Base-by-base conservation (phyloP, 1,140 invertebrate species). In the Drosophila nigromelanica region DNA sequence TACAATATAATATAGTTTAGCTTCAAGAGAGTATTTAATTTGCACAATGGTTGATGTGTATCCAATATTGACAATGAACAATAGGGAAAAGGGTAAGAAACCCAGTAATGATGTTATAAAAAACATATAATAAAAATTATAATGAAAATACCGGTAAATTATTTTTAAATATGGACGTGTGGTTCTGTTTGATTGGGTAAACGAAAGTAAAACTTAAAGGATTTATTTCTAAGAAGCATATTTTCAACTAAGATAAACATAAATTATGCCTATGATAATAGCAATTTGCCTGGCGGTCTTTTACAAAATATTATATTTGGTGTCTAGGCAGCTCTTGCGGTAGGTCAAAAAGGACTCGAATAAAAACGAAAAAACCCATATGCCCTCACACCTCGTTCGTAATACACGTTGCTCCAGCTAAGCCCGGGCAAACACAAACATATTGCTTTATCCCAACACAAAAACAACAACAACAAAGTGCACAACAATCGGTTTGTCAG, bases 341-440 rank as follows among this genome's bases (percentile, higher is more conserved):
- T 62, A 71, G 61, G 68, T 50, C 35, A 11, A 12, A 15, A 15
- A 18, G 30, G 30, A 35, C 10, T n/a, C 27, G 4, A 21, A 14
- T 42, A 27, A 30, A 50, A 48, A 40, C 43, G 43, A 48, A 55
- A 74, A 58, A 33, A 39, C 18, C 18, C 68, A 15, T 48, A 80
- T 62, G 70, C 45, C 74, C 74, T 39, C 61, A 69, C 71, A 56
- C 47, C 52, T 72, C 52, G 54, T 50, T 70, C 52, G 21, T 10
- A 39, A 21, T 14, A 50, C 48, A 47, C 33, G 8, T 51, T 50
- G 62, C 37, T 6, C 39, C 21, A 14, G 55, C 75, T 80, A 78
- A 66, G 64, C 76, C 76, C 58, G 42, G 40, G 39, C 63, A 74
- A 75, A 81, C 60, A 79, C 83, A 82, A 87, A 87, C 83, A 87